A percentile compares a stretch with the other conserved stretches of the same genome.
Evolutionary conservation across 2,888 invertebrate genomes (phyloP).

Genomic region (Drosophila mimetica): DNA sequence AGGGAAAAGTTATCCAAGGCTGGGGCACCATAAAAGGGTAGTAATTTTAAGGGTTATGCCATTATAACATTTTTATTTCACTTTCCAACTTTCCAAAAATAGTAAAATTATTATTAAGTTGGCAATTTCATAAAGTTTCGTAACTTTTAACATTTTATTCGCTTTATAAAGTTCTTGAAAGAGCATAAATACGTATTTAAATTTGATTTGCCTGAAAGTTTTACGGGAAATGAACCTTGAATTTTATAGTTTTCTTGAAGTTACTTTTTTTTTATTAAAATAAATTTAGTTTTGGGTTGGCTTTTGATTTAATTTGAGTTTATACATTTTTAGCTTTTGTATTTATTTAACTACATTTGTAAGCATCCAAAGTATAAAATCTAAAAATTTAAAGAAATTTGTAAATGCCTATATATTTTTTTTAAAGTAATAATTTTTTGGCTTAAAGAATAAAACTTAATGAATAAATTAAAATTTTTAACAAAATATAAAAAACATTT

Average conservation of each 20-base stretch:
- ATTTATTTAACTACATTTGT: no score
- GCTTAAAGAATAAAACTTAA: no score
- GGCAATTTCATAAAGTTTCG: neutral
- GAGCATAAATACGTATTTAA: neutral
- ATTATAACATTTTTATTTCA: slow-evolving; percentile 1
- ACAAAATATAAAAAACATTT: no score
- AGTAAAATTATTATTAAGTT: slow-evolving; percentile 1
- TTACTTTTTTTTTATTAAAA: neutral
- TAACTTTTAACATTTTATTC: neutral
- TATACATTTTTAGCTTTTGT: no score
- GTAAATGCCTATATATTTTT: no score
- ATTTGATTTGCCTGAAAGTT: neutral
- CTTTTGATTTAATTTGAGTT: neutral
- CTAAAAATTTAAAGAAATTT: no score
- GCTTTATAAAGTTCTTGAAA: neutral
- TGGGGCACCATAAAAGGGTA: neutral
- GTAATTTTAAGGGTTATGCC: neutral
- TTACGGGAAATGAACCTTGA: neutral
- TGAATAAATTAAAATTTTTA: no score
- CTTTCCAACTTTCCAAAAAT: neutral
- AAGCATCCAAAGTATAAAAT: no score
- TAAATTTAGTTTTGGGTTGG: neutral
- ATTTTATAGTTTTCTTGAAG: neutral
- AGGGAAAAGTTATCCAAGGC: slow-evolving; percentile 2
- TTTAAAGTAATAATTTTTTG: no score